A percentile compares a stretch with the other conserved stretches of the same genome.
Evolutionary conservation across 1,140 invertebrate species (phyloP).

Genomic region (Plutomurus gul): DNA sequence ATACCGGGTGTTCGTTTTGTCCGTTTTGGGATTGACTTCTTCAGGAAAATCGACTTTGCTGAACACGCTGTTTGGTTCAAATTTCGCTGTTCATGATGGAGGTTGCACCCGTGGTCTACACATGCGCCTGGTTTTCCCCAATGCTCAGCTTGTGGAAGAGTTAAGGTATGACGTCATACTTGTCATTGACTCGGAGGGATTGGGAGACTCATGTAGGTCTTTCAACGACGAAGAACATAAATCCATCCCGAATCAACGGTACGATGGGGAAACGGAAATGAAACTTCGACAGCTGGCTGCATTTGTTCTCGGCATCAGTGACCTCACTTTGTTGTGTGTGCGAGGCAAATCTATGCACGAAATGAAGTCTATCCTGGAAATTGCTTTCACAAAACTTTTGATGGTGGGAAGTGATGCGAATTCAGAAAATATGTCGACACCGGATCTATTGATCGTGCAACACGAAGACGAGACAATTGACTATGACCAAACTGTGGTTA

Average conservation of each 20-base stretch:
- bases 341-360: not conserved
- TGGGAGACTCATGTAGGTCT: not conserved
- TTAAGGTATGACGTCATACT: not conserved
- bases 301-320: conserved; percentile 28
- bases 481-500: too few species aligned
- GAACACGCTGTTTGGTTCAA: conserved; percentile 33
- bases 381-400: not conserved
- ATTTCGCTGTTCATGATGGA: conserved; percentile 34
- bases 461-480: not conserved
- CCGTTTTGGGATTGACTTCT: conserved; percentile 13
- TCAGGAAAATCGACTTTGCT: conserved; percentile 37
- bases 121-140: conserved; percentile 27
- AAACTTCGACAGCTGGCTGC: conserved; percentile 8
- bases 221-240: not conserved
- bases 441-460: not conserved
- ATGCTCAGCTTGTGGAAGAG: not conserved
- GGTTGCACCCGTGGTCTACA: conserved; percentile 24
- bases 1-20: conserved; percentile 20
- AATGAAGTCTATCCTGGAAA: conserved; percentile 29
- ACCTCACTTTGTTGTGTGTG: conserved; percentile 31
- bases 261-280: not conserved
- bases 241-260: not conserved
- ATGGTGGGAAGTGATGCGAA: not conserved
- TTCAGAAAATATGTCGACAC: not conserved
- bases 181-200: conserved; percentile 31